phyloP scores from a whole-genome alignment of 2,113 vertebrate genomes.

The Mirounga angustirostris region DNA sequence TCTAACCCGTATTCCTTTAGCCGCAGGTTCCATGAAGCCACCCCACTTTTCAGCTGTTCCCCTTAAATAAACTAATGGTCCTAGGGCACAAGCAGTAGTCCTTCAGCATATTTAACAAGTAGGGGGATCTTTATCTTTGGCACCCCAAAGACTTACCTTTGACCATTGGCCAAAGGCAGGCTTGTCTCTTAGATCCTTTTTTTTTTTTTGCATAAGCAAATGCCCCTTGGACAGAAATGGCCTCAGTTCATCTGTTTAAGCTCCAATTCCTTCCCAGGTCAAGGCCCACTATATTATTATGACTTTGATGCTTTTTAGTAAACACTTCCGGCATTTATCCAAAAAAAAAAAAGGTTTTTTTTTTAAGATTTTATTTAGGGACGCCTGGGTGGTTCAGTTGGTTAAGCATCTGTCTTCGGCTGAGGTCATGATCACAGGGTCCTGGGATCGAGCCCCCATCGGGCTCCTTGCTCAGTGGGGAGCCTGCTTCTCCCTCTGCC shows the following conservation, averaged over 20 bases:
- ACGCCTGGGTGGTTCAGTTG: too few species aligned
- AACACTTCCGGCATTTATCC: neutral
- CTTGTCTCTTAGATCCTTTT: neutral
- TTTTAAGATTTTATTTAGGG: neutral
- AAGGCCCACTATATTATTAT: neutral
- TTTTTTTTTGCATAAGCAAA: slow-evolving; percentile 25
- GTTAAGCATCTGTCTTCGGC: too few species aligned
- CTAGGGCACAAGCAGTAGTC: neutral
- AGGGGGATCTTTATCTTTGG: neutral
- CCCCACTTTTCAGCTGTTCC: neutral
- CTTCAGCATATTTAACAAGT: neutral
- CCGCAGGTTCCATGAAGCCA: neutral
- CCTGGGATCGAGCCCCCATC: too few species aligned
- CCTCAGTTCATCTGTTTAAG: slow-evolving; percentile 36
- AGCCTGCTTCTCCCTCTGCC: too few species aligned
- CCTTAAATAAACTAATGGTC: neutral
- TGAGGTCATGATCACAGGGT: too few species aligned
- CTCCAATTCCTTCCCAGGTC: neutral
- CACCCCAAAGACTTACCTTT: neutral
- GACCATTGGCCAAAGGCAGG: neutral
- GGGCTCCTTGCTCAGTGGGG: too few species aligned
- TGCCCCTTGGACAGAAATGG: neutral
- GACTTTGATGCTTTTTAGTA: slow-evolving; percentile 9
- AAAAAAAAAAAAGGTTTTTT: neutral
- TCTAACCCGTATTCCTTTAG: neutral